Conservation (phyloP, 92 coral and sea anemone species). For the Epizoanthus stellaris region DNA sequence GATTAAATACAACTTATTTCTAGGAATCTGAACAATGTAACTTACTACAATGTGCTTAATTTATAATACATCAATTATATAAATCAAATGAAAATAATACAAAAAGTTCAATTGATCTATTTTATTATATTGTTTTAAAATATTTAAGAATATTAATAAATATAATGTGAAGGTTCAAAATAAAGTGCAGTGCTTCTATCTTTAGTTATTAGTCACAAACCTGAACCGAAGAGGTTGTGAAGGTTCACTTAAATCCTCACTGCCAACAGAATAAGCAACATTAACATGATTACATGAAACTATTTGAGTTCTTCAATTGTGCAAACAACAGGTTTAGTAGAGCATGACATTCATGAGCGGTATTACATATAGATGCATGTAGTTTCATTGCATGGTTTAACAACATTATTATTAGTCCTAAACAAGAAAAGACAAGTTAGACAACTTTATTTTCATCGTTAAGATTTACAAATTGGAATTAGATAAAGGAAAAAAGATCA, state of each 20-base stretch:
- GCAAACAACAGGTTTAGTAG: neutral
- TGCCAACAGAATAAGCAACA: conserved; percentile 69
- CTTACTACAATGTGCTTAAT: too few relatives aligned
- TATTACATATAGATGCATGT: neutral
- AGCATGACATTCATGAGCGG: neutral
- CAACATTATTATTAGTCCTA: too few relatives aligned
- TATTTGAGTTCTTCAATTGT: neutral
- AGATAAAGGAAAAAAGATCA: too few relatives aligned
- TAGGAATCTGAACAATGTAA: too few relatives aligned
- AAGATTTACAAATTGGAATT: too few relatives aligned
- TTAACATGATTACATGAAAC: conserved; percentile 19
- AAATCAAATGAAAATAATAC: too few relatives aligned
- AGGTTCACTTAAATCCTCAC: conserved; percentile 71
- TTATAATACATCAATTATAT: too few relatives aligned
- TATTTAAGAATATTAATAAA: neutral
- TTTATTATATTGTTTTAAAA: neutral
- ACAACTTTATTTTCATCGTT: too few relatives aligned
- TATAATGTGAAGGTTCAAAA: neutral
- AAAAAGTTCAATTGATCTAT: neutral
- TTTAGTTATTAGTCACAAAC: conserved; percentile 65
- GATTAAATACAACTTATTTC: too few relatives aligned
- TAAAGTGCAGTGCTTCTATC: conserved; percentile 5
- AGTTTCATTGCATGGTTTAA: too few relatives aligned
- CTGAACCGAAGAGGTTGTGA: conserved; percentile 96
- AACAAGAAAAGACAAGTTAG: too few relatives aligned